phyloP scores from a whole-genome alignment of 1,140 invertebrate genomes.

The Pristionchus pacificus region DNA sequence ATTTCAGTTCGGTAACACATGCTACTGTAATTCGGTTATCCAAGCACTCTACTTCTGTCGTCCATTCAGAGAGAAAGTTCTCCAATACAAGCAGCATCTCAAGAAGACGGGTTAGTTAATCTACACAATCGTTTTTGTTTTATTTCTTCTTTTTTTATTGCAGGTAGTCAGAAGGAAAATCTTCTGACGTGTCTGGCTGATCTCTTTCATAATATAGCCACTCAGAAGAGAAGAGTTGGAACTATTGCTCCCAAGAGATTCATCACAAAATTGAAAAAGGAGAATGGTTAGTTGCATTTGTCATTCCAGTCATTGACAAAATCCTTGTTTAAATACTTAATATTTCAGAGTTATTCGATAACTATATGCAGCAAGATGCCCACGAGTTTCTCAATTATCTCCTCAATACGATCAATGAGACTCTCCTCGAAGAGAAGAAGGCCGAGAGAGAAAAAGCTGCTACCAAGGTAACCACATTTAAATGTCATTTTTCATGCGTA shows the following conservation, averaged over 20 bases:
- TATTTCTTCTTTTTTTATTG: constrained; percentile 59
- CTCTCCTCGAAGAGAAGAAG: constrained; percentile 72
- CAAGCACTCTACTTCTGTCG: constrained; percentile 99
- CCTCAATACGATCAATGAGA: constrained; percentile 74
- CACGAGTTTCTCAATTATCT: constrained; percentile 99
- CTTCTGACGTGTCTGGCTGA: constrained; percentile 93
- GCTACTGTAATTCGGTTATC: constrained; percentile 97
- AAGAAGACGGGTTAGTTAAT: constrained; percentile 46
- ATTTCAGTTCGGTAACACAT: constrained; percentile 97
- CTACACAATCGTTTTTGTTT: background rate
- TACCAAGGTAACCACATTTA: constrained; percentile 1
- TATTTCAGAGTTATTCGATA: constrained; percentile 95
- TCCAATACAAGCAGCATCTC: constrained; percentile 78
- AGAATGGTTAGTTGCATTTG: constrained; percentile 73
- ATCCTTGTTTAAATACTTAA: constrained; percentile 50
- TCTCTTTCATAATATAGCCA: constrained; percentile 96
- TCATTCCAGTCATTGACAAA: constrained; percentile 24
- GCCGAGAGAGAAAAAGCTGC: constrained; percentile 19
- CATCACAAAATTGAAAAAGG: constrained; percentile 91
- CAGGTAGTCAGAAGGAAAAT: constrained; percentile 95
- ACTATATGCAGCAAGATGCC: constrained; percentile 99
- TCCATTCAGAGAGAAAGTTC: constrained; percentile 93
- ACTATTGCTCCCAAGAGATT: constrained; percentile 99
- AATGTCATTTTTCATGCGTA: background rate
- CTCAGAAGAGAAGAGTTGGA: constrained; percentile 98